Evolutionary conservation across 2,113 vertebrate species (phyloP).

Genomic region (Tragelaphus imberbis): DNA sequence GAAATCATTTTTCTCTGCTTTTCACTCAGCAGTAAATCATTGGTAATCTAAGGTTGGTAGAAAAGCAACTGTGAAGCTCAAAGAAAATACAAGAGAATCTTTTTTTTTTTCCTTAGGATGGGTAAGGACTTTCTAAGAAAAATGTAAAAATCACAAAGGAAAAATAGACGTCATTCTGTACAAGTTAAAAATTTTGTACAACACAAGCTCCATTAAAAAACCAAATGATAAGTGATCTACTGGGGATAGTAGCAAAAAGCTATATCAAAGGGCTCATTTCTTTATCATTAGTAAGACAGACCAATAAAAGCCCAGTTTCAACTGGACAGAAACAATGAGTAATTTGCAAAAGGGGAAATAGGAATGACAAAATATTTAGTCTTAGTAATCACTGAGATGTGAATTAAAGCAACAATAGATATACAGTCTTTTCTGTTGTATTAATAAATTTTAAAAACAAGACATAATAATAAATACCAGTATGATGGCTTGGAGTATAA

Average conservation of each 20-base stretch:
- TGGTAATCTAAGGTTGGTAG: conserved; percentile 46
- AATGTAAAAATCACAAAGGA: not conserved
- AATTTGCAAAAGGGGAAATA: not conserved
- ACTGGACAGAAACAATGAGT: not conserved
- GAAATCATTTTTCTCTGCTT: conserved; percentile 72
- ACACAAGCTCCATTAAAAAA: not conserved
- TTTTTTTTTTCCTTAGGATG: not conserved
- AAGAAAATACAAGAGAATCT: conserved; percentile 40
- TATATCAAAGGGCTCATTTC: not conserved
- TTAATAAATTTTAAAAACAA: conserved; percentile 17
- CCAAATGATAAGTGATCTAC: not conserved
- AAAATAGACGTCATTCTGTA: not conserved
- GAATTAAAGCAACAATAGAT: not conserved
- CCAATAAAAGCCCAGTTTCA: not conserved
- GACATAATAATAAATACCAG: not conserved
- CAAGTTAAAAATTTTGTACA: not conserved
- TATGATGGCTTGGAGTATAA: not conserved
- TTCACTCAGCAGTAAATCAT: conserved; percentile 65
- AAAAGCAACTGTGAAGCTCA: conserved; percentile 53
- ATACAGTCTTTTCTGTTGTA: not conserved
- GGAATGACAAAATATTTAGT: not conserved
- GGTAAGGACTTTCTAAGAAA: conserved; percentile 58
- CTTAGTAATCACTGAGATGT: not conserved
- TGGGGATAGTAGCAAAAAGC: not conserved
- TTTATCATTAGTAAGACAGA: not conserved